Evolutionary conservation across 2,797 vertebrate species (phyloP).

Genomic region (Acanthis flammea): DNA sequence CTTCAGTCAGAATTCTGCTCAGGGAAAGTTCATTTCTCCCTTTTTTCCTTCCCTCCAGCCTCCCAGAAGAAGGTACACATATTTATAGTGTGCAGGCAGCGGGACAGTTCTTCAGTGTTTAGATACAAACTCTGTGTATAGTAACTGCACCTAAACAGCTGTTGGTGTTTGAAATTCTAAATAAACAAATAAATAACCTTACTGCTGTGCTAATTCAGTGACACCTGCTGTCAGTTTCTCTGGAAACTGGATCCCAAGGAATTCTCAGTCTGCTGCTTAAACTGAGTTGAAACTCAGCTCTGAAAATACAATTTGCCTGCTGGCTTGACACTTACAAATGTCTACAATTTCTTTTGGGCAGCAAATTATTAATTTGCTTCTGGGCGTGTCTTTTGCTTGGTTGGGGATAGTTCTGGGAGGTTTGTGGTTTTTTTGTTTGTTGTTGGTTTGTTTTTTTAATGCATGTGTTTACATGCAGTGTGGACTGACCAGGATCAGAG

Average conservation of each 20-base stretch:
- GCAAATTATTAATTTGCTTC: not conserved
- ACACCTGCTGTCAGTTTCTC: not conserved
- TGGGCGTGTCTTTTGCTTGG: not conserved
- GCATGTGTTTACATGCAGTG: not conserved
- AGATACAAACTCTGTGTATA: not conserved
- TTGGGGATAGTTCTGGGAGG: not conserved
- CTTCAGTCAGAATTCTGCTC: not conserved
- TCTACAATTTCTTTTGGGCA: not conserved
- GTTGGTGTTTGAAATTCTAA: not conserved
- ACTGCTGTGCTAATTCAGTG: not conserved
- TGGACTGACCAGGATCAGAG: not conserved
- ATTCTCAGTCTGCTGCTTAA: not conserved
- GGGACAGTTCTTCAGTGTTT: not conserved
- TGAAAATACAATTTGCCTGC: not conserved
- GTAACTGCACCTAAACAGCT: not conserved
- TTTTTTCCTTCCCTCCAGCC: not conserved
- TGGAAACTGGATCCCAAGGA: not conserved
- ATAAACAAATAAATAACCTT: not conserved
- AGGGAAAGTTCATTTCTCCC: not conserved
- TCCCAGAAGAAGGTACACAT: not conserved
- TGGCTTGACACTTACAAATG: not conserved
- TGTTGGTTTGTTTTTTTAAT: not conserved
- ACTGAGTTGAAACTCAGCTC: not conserved
- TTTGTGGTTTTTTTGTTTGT: fast-evolving
- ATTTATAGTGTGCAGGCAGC: not conserved